Evolutionary conservation across 2,797 vertebrate species (phyloP).

Genomic region (Sebastes steindachneri): DNA sequence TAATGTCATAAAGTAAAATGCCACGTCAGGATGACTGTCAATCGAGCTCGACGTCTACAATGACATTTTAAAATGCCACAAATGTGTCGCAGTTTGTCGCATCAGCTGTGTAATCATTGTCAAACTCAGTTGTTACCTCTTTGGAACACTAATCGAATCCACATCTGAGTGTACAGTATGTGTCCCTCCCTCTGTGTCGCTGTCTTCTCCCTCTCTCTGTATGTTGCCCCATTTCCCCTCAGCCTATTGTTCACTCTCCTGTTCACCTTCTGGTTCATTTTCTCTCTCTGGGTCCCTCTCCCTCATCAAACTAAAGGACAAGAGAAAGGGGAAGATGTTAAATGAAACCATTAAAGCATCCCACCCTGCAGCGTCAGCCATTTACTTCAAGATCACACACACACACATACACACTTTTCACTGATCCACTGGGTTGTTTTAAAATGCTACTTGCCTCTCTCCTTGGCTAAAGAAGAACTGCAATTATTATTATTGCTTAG

Average conservation of each 20-base stretch:
- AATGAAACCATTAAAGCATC: not conserved
- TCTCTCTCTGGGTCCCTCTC: not conserved
- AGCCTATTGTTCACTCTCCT: not conserved
- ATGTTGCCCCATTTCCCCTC: not conserved
- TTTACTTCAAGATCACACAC: conserved; percentile 5
- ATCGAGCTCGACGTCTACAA: conserved; percentile 11
- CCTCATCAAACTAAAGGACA: conserved; percentile 9
- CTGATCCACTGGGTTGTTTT: not conserved
- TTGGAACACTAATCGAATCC: not conserved
- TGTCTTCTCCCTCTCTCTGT: not conserved
- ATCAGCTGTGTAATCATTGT: conserved; percentile 18
- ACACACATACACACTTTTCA: not conserved
- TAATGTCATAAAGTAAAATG: conserved; percentile 45
- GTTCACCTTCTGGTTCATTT: too few species aligned
- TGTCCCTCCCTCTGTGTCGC: not conserved
- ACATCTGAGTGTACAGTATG: not conserved
- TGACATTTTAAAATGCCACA: conserved; percentile 55
- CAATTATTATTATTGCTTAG: not conserved
- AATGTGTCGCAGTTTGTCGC: not conserved
- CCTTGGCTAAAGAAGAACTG: not conserved
- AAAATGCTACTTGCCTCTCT: not conserved
- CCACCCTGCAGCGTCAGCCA: conserved; percentile 22
- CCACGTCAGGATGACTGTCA: conserved; percentile 35
- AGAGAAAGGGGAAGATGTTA: not conserved
- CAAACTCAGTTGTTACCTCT: not conserved